Evolutionary conservation across 2,888 invertebrate species (phyloP).

Genomic region (Chloroclystis v-ata): DNA sequence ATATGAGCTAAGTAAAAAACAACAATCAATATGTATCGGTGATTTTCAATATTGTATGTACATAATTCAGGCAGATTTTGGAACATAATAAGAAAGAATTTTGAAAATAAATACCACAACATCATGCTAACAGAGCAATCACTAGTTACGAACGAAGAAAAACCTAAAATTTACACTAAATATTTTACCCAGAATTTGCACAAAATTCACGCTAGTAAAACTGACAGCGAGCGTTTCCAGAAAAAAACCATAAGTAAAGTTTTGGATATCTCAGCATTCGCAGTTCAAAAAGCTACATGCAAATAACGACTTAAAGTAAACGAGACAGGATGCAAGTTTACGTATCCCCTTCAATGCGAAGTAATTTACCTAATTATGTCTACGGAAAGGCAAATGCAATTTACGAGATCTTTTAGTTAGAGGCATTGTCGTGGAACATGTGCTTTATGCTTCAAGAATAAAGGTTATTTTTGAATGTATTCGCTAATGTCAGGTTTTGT

Average conservation of each 20-base stretch:
- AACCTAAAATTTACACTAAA: too few species aligned
- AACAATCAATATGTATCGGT: too few species aligned
- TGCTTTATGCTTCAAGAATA: slow-evolving; percentile 22
- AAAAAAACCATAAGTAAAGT: slow-evolving; percentile 9
- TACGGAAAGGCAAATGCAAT: slow-evolving; percentile 30
- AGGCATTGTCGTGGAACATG: slow-evolving; percentile 16
- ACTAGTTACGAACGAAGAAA: too few species aligned
- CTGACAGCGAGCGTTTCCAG: background rate
- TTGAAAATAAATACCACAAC: too few species aligned
- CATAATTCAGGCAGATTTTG: too few species aligned
- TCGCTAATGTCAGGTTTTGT: slow-evolving; percentile 4
- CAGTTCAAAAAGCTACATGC: background rate
- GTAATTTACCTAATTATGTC: slow-evolving; percentile 34
- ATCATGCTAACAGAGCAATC: too few species aligned
- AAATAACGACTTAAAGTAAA: slow-evolving; percentile 20
- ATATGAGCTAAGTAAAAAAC: too few species aligned
- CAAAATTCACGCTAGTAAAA: background rate
- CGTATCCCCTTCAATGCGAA: slow-evolving; percentile 23
- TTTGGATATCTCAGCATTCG: too few species aligned
- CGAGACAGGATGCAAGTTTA: slow-evolving; percentile 26
- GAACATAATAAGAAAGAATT: too few species aligned
- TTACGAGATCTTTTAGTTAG: slow-evolving; percentile 25
- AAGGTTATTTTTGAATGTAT: slow-evolving; percentile 22
- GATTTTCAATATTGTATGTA: too few species aligned
- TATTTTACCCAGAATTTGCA: too few species aligned